Base-by-base conservation (phyloP, 2,113 vertebrate genomes). In the Callipepla squamata region DNA sequence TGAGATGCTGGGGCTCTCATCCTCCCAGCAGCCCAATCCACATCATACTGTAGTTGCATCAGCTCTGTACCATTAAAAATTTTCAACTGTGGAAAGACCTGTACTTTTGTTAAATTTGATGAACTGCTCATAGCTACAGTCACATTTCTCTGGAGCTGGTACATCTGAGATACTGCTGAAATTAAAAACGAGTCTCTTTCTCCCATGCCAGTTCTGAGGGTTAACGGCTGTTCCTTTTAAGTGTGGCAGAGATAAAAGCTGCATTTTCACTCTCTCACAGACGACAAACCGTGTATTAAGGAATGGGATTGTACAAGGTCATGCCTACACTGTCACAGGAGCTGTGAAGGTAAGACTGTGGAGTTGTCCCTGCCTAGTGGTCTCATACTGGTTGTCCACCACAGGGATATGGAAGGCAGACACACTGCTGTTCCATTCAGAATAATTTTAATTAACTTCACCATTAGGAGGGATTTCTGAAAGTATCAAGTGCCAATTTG, bases 311-410 rank as follows among this genome's bases (percentile, higher is more conserved):
- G 96, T 98, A 8, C 95, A 94, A 57, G 94, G 92, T 80, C 98
- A 98, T 4, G 98, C 97, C 62, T 98, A 98, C 85, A 98, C 97
- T 0, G 25, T 98, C 88, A 98, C 97, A 2, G 93, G 91, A 7
- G 85, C 96, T 7, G 91, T 66, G 63, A 87, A 97, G 97, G 98
- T 98, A 94, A 97, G 94, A 21, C 7, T 62, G 34, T 59, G 40
- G 47, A 53, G 45, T 28, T 44, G 12, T 9, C 74, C 36, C 21
- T 34, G 23, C 32, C 74, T 63, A 4, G 53, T 78, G 22, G 6
- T 75, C 72, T 74, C 32, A 13, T 21, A 13, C 13, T 50, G 70
- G 67, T 9, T 22, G 75, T 63, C 18, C 13, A 8, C 58, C 34
- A 19, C 26, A 61, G 89, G n/a, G 25, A 38, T 70, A 18, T 21